Evolutionary conservation across 2,888 invertebrate species (phyloP), one percentile per base, ranked within the genome.

Genomic region (Strigamia crassipes): DNA sequence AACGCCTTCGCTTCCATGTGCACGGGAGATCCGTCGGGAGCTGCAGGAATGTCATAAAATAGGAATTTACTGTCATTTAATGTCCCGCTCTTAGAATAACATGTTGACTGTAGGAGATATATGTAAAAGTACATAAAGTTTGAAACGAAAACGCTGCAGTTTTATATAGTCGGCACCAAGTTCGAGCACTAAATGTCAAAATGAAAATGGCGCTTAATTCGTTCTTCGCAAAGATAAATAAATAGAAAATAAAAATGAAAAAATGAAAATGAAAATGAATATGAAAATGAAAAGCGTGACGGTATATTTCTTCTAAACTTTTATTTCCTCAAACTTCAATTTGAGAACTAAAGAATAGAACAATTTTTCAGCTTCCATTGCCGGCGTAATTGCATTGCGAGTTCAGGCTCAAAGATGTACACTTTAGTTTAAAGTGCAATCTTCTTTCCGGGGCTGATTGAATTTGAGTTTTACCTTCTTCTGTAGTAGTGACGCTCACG

Each of bases 21-120:
- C 3, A 84, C 82, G 1, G 89, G 88, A 5, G 88, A 87, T 4
- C 87, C 88, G 15, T 86, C 86, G 0, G 89, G 88, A n/a, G 86
- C 87, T 88, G 31, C 8, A 73, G n/a, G 10, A 73, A 73, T 27
- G 31, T 27, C 27, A 66, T 66, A 66, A 66, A 66, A 23, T 23
- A 1, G n/a, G 61, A 66, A 66, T 66, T 66, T 66, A 66, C 21
- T 66, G 61, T 66, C 61, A 18, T 23, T 66, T 66, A 66, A 66
- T 66, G 61, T 23, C 61, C 2, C 61, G 21, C 61, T 9, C 21
- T 66, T 66, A 21, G 61, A 66, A 23, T 23, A 66, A 66, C 23
- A n/a, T 66, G 61, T 66, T 66, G 61, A 66, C n/a, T 66, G 21
- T 23, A 66, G 27, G 27, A 66, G 23, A 66, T 66, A 66, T 66